Percentiles rank a stretch among this genome's conserved stretches.
Conservation (phyloP, 2,888 invertebrate genomes). For the Mythimna impura region DNA sequence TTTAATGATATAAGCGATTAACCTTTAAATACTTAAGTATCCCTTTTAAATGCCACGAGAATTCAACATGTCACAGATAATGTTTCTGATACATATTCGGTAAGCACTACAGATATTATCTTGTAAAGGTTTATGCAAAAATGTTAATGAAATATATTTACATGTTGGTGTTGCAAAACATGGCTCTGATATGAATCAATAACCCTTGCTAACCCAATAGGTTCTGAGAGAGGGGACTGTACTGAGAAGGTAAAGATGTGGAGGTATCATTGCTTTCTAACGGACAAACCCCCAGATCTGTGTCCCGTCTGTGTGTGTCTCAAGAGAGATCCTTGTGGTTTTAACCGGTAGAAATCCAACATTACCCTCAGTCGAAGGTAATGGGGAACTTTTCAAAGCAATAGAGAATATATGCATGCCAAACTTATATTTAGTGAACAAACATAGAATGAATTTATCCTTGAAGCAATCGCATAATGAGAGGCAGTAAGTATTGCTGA, state of each 20-base stretch:
- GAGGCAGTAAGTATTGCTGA: constrained; percentile 58
- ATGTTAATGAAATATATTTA: constrained; percentile 38
- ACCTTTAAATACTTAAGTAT: constrained; percentile 76
- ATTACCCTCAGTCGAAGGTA: constrained; percentile 3
- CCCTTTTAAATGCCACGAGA: constrained; percentile 60
- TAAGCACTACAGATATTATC: constrained; percentile 45
- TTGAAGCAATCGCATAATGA: constrained; percentile 64
- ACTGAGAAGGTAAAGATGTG: constrained; percentile 1
- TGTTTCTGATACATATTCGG: constrained; percentile 44
- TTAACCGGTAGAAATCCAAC: background rate
- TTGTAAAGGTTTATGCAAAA: constrained; percentile 34
- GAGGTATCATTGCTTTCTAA: background rate
- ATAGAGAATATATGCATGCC: constrained; percentile 9
- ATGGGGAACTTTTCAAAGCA: background rate
- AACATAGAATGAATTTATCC: constrained; percentile 51
- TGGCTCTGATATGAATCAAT: background rate
- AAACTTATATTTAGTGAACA: constrained; percentile 19
- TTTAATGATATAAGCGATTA: constrained; percentile 67
- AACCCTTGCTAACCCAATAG: background rate
- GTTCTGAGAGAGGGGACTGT: background rate
- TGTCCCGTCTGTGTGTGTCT: background rate
- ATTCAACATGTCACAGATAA: constrained; percentile 55
- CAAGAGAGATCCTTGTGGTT: constrained; percentile 12
- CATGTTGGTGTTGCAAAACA: constrained; percentile 13
- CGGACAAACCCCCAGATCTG: background rate